Evolutionary conservation across 2,113 vertebrate genomes (phyloP), one percentile per base, ranked within the genome.

Genomic region (Ellobius talpinus): DNA sequence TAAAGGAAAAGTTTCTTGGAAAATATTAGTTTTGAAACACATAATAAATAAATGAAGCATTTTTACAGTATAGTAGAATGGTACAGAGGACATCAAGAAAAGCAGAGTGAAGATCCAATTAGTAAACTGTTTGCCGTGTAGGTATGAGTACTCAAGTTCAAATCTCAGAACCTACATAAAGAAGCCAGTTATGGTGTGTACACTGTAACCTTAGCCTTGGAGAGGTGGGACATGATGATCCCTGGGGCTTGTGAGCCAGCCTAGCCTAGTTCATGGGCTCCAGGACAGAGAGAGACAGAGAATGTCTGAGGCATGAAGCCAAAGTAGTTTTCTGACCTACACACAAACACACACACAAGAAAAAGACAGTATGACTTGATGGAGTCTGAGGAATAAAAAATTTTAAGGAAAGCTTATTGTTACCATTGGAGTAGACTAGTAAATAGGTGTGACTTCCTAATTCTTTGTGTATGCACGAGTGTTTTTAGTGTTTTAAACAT

Each of bases 21-120:
- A 92, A 86, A 45, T 76, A 87, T 19, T 65, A 45, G 7, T 74
- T 87, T 85, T 87, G 50, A 97, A 95, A 79, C 61, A 33, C 47
- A 66, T 42, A 42, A 58, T 91, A 76, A 45, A 89, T 76, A 68
- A 93, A 91, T 65, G 78, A 84, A 93, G 9, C 4, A 66, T 73
- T 79, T 79, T 55, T 78, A 58, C 31, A 45, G 3, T 85, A 17
- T 8, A 79, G 26, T 84, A n/a, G 73, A 93, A 87, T 82, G 50
- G 2, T 63, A 72, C 29, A 66, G 13, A 81, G 23, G 23, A 72
- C 79, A 76, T 85, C 39, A 50, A 63, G 7, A 77, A 79, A 86
- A 91, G 36, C 19, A 47, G 39, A 23, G 21, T 50, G 65, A 65
- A 36, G 17, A 6, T 47, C 45, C 3, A 87, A 10, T 68, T 45